Conservation (phyloP, 2,888 invertebrate species). For the Axea sp. region DNA sequence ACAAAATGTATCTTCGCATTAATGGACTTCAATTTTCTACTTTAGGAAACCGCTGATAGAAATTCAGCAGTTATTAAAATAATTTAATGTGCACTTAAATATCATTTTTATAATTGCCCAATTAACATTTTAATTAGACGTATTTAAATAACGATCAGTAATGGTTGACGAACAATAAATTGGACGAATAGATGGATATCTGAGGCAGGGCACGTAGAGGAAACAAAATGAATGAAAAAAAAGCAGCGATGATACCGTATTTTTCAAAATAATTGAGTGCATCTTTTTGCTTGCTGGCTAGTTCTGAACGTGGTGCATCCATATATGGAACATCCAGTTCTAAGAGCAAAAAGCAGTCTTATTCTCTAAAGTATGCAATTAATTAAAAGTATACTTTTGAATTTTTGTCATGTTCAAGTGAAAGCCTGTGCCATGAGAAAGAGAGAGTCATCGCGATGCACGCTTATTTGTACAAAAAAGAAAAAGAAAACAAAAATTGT, state of each 20-base stretch:
- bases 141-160: too few species aligned
- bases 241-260: constrained; percentile 35
- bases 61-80: too few species aligned
- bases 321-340: constrained; percentile 32
- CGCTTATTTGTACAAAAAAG: constrained; percentile 1
- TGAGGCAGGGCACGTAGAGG: background rate
- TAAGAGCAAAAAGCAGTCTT: constrained; percentile 42
- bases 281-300: constrained; percentile 26
- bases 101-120: too few species aligned
- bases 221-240: constrained; percentile 32
- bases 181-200: background rate
- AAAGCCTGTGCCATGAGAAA: constrained; percentile 52
- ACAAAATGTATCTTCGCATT: too few species aligned
- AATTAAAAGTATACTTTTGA: constrained; percentile 55
- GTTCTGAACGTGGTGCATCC: constrained; percentile 27
- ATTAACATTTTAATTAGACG: too few species aligned
- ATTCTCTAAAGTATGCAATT: constrained; percentile 47
- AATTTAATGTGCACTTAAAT: too few species aligned
- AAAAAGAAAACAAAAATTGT: too few species aligned
- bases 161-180: background rate
- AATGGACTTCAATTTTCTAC: too few species aligned
- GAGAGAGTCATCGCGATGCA: constrained; percentile 51
- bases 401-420: constrained; percentile 51
- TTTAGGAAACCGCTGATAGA: too few species aligned
- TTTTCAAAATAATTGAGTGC: constrained; percentile 50